Base-by-base conservation (phyloP, 2,797 vertebrate genomes). In the Scomberomorus guttatus region DNA sequence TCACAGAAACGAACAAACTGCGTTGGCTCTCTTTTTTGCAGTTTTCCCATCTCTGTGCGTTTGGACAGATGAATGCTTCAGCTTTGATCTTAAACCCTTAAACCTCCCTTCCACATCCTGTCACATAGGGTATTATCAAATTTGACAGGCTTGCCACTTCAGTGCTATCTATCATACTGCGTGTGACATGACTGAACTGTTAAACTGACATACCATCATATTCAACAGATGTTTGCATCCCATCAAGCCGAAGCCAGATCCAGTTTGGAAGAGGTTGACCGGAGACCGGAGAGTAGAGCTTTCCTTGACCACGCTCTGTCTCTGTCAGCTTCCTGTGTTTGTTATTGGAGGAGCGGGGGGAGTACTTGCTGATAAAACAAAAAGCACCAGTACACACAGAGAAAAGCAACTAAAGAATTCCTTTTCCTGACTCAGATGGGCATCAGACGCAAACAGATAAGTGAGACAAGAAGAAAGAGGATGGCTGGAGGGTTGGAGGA, bases 261-360 rank as follows among this genome's bases (percentile, higher is more conserved):
- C 50, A 4, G 18, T 86, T 80, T 79, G 56, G 60, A 24, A 81
- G 70, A 34, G 54, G 42, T 34, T 72, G 77, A 84, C 73, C 32
- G 2, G 51, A 64, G 52, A 72, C n/a, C n/a, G 64, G 22, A 4
- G 65, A 32, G 46, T 39, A n/a, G 51, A 70, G 67, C 79, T 68
- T 85, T 84, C 76, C 76, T 72, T 66, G 74, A 62, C 24, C 75
- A 67, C 84, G 59, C 63, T 81, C 73, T 72, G 75, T 85, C 75
- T 2, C 88, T 61, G 70, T 93, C 62, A 80, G 78, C 92, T 94
- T 95, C 93, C 93, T 95, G 92, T 94, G 93, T 94, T 95, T 95
- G 91, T 95, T 96, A 88, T 94, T 93, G 80, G 72, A 93, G 72
- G 72, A 86, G 63, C 60, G 39, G 29, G 77, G 65, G 75, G 74